Percentiles rank a stretch among this genome's conserved stretches.
Evolutionary conservation across 1,140 invertebrate genomes (phyloP).

Genomic region (Stegodyphus dumicola): DNA sequence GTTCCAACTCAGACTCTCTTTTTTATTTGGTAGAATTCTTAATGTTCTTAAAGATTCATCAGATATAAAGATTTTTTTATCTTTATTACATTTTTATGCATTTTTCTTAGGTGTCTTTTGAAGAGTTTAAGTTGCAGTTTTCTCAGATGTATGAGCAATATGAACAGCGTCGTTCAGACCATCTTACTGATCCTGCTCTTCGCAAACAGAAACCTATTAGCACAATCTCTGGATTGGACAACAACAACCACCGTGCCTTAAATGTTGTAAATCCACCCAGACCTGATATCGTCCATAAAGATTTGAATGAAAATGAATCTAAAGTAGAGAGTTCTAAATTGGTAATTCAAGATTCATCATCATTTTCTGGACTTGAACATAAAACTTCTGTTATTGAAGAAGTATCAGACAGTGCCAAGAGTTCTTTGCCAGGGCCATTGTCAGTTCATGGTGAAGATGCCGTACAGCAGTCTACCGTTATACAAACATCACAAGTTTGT

Average conservation of each 20-base stretch:
- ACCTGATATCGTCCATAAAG: conserved; percentile 50
- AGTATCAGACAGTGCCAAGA: not conserved
- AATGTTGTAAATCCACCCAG: conserved; percentile 48
- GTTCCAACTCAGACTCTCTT: too few species aligned
- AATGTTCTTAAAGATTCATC: not conserved
- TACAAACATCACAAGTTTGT: conserved; percentile 12
- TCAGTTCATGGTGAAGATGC: not conserved
- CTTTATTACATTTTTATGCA: not conserved
- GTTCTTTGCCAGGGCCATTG: not conserved
- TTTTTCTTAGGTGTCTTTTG: conserved; percentile 83
- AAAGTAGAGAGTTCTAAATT: conserved; percentile 14
- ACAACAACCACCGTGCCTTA: conserved; percentile 66
- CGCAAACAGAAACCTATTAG: conserved; percentile 92
- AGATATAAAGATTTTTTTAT: not conserved
- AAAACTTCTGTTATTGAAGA: not conserved
- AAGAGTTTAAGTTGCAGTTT: conserved; percentile 95
- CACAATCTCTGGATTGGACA: conserved; percentile 95
- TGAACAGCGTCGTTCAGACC: conserved; percentile 90
- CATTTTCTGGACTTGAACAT: not conserved
- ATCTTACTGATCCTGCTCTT: conserved; percentile 93
- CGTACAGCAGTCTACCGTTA: not conserved
- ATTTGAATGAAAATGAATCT: conserved; percentile 23
- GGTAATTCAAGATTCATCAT: conserved; percentile 3
- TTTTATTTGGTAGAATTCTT: not conserved
- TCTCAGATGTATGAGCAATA: conserved; percentile 98